A percentile compares a stretch with the other conserved stretches of the same genome.
Evolutionary conservation across 2,888 invertebrate species (phyloP).

Genomic region (Volucella zonaria): DNA sequence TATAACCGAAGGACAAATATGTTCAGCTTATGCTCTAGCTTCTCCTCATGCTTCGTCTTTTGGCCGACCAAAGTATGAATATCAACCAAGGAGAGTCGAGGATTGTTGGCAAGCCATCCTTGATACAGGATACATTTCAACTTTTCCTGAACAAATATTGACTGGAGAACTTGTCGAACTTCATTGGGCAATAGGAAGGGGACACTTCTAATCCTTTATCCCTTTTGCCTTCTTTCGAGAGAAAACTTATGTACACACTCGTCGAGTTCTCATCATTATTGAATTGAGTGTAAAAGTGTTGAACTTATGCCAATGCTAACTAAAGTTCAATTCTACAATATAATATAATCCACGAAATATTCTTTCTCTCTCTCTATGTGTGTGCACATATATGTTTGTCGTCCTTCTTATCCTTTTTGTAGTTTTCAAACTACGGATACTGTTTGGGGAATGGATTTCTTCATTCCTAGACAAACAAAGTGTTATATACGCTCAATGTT

Average conservation of each 20-base stretch:
- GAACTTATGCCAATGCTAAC: slow-evolving; percentile 38
- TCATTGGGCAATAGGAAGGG: background rate
- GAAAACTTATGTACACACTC: background rate
- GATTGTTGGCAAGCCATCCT: slow-evolving; percentile 48
- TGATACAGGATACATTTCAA: background rate
- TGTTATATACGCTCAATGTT: slow-evolving; percentile 56
- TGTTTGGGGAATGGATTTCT: slow-evolving; percentile 53
- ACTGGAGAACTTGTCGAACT: slow-evolving; percentile 58
- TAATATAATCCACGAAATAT: background rate
- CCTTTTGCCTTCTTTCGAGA: background rate
- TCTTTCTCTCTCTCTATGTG: background rate
- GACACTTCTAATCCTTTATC: slow-evolving; percentile 48
- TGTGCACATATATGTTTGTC: too few species aligned
- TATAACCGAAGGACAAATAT: slow-evolving; percentile 72
- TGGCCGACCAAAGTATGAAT: slow-evolving; percentile 3
- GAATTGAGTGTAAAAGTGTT: slow-evolving; percentile 59
- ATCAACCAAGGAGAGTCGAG: background rate
- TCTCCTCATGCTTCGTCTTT: background rate
- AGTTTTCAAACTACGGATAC: slow-evolving; percentile 18
- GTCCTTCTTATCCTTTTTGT: background rate
- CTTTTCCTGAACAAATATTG: slow-evolving; percentile 10
- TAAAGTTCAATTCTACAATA: slow-evolving; percentile 31
- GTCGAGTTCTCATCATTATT: slow-evolving; percentile 53
- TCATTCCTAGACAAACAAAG: slow-evolving; percentile 51
- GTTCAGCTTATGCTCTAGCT: slow-evolving; percentile 31